Evolutionary conservation across 2,888 invertebrate genomes (phyloP).

Genomic region (Mimumesa dahlbomi): DNA sequence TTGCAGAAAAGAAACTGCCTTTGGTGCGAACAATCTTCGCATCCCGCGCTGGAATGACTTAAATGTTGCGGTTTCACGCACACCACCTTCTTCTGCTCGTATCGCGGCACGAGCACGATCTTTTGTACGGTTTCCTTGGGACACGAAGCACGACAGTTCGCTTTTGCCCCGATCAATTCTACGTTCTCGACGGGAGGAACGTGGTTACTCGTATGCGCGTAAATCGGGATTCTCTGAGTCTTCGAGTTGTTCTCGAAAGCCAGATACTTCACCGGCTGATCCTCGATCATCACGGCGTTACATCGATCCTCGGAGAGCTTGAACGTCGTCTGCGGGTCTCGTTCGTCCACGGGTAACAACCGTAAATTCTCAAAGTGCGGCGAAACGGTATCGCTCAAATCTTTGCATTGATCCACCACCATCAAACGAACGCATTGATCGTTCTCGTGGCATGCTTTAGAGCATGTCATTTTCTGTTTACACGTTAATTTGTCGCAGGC

Average conservation of each 20-base stretch:
- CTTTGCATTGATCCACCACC: constrained; percentile 8
- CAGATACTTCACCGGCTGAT: constrained; percentile 32
- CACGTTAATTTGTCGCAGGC: constrained; percentile 16
- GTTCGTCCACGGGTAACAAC: constrained; percentile 20
- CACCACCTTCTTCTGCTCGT: constrained; percentile 15
- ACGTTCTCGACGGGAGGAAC: constrained; percentile 18
- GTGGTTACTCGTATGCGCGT: constrained; percentile 5
- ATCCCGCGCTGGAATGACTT: not conserved
- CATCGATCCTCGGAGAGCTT: not conserved
- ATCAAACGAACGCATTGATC: constrained; percentile 21
- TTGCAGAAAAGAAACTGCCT: constrained; percentile 11
- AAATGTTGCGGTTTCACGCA: constrained; percentile 15
- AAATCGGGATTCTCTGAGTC: constrained; percentile 25
- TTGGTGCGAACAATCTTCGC: constrained; percentile 4
- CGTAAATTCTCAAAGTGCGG: not conserved
- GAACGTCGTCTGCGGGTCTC: not conserved
- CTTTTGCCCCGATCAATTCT: not conserved
- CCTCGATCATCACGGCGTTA: constrained; percentile 7
- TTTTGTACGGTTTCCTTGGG: constrained; percentile 12
- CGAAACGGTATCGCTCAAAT: not conserved
- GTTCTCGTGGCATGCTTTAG: not conserved
- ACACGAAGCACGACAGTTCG: constrained; percentile 19
- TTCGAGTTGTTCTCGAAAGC: constrained; percentile 18
- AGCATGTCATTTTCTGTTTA: not conserved
- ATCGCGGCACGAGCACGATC: constrained; percentile 19